Base-by-base conservation (phyloP, 2,113 vertebrate genomes). In the Xenopus borealis region DNA sequence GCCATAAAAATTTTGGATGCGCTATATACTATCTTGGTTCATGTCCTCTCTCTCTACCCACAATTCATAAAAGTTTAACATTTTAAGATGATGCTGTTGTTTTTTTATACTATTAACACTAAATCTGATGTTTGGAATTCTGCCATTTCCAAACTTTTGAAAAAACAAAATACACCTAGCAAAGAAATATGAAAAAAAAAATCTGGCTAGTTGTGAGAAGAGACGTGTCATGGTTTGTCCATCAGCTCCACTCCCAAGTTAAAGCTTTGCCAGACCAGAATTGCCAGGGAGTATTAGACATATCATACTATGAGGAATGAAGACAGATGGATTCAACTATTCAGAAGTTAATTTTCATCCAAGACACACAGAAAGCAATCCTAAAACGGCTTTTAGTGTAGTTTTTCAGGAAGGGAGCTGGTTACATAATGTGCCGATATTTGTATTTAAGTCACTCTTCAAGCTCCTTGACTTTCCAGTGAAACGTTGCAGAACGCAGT, bases 301-400 rank as follows among this genome's bases (percentile, higher is more conserved):
- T 75, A 75, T 75, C 53, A 75, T 66, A 68, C 68, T 67, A 75
- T 67, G 64, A 57, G 55, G 63, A 68, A 68, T 52, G 72, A 75
- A 75, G 72, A 75, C 72, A 68, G 72, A 75, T 59, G 64, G 64
- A 62, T 67, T 61, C 18, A 75, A 75, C 67, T 75, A 74, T 74
- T 74, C 72, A 74, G 59, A 63, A 14, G 63, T 47, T 46, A 20
- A 23, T 45, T 45, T n/a, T 75, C 72, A 68, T 75, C 64, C 72
- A 75, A 75, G 62, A 68, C 58, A 75, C 57, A 75, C 72, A 75
- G 59, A 67, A 64, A 11, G 3, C 64, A 67, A 47, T 68, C 65
- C 57, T 61, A 68, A 75, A 75, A 59, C 16, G 65, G 52, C 52
- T 75, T 68, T 75, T 19, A 52, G 64, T 68, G 59, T 19, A 19